These are phyloP conservation scores for Hyperoodon ampullatus DNA, from an alignment of 2,113 vertebrate genomes.

Conservation along the genomic window DNA sequence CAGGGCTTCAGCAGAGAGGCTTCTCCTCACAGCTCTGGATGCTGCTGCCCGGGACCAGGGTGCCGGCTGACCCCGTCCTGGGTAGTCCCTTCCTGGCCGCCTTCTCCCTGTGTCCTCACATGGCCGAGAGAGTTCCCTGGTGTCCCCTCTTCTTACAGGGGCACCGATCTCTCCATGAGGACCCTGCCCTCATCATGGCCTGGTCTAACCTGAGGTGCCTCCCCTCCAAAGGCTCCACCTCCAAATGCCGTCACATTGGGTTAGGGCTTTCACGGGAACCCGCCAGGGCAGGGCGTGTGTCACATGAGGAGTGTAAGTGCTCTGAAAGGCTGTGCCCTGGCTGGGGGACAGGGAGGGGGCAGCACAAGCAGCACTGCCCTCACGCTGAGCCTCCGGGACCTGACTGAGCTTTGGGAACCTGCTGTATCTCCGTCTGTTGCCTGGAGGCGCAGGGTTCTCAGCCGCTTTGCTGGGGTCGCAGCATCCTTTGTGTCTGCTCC, in stretches of 20 bases:
- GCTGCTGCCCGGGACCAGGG: fast-evolving
- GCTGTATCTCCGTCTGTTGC: not conserved
- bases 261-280: not conserved
- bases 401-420: not conserved
- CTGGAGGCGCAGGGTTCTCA: not conserved
- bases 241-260: too few relatives aligned
- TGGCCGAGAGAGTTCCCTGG: too few relatives aligned
- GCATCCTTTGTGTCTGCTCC: not conserved
- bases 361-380: not conserved
- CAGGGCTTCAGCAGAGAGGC: not conserved
- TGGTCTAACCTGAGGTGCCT: too few relatives aligned
- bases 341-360: not conserved
- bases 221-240: too few relatives aligned
- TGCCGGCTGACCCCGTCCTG: too few relatives aligned
- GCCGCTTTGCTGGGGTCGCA: not conserved
- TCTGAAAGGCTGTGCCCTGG: not conserved
- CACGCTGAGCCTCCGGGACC: not conserved
- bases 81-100: too few relatives aligned
- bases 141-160: too few relatives aligned
- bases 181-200: too few relatives aligned
- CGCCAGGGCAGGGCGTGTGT: not conserved
- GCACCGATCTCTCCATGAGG: too few relatives aligned
- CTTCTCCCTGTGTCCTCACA: too few relatives aligned
- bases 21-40: too few relatives aligned
- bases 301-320: not conserved